Conservation (phyloP, 2,888 invertebrate species). For the Petrophora chlorosata region DNA sequence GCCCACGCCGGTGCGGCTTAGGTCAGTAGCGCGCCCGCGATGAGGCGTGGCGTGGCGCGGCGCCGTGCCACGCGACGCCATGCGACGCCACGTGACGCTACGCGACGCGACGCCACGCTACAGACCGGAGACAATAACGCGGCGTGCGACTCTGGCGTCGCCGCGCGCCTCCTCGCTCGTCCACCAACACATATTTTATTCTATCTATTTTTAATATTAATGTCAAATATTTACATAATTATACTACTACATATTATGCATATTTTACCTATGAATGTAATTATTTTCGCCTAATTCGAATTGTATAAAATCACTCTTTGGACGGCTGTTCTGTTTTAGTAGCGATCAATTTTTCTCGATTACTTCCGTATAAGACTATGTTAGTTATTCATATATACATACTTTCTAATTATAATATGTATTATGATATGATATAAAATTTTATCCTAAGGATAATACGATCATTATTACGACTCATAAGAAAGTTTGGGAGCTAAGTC, state of each 20-base stretch:
- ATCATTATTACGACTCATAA: conserved; percentile 79
- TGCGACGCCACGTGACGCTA: conserved; percentile 44
- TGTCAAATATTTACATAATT: conserved; percentile 83
- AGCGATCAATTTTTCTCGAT: conserved; percentile 75
- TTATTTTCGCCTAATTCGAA: conserved; percentile 83
- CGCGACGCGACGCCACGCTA: conserved; percentile 27
- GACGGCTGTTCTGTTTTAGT: conserved; percentile 77
- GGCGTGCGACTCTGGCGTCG: conserved; percentile 43
- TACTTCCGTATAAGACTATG: conserved; percentile 81
- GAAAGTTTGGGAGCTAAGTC: conserved; percentile 75
- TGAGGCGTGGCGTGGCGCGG: conserved; percentile 27
- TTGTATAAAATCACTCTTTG: conserved; percentile 82
- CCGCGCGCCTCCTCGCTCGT: conserved; percentile 75
- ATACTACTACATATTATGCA: conserved; percentile 77
- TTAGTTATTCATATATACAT: conserved; percentile 82
- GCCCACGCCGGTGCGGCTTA: conserved; percentile 39
- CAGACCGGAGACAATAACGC: conserved; percentile 41
- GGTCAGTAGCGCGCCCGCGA: conserved; percentile 34
- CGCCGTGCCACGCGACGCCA: conserved; percentile 33
- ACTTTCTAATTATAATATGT: conserved; percentile 82
- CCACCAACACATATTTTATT: conserved; percentile 82
- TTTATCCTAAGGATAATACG: conserved; percentile 83
- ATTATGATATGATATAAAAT: conserved; percentile 79
- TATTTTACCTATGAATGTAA: conserved; percentile 83
- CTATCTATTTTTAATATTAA: conserved; percentile 83